These are phyloP conservation scores for Hyposoter dolosus DNA, from an alignment of 2,888 invertebrate genomes.

Conservation along the genomic window DNA sequence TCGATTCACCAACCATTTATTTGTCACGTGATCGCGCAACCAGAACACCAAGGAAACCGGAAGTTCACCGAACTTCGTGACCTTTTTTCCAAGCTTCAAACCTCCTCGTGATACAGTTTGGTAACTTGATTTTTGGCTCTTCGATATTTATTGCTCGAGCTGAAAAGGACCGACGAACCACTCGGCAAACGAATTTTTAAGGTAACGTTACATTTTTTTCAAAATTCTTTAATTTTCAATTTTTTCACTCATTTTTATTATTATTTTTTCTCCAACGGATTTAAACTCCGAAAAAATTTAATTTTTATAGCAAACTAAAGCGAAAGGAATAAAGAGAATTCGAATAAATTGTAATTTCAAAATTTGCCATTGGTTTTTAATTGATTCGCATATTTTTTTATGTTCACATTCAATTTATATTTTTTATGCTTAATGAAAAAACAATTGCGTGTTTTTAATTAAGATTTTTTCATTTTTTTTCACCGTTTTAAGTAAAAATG, in stretches of 20 bases:
- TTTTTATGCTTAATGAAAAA: neutral
- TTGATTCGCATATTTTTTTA: neutral
- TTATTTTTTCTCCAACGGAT: neutral
- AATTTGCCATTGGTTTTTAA: neutral
- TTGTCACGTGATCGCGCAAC: neutral
- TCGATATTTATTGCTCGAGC: neutral
- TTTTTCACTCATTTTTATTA: neutral
- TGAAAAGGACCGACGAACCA: neutral
- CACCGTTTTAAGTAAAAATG: neutral
- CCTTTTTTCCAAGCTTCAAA: neutral
- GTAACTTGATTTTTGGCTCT: neutral
- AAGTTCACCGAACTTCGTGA: neutral
- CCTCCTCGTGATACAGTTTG: constrained; percentile 7
- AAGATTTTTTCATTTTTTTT: neutral
- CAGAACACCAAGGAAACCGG: too few relatives aligned
- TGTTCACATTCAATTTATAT: neutral
- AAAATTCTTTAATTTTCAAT: neutral
- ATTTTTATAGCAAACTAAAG: neutral
- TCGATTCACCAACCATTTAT: neutral
- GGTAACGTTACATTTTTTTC: constrained; percentile 1
- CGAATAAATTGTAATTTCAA: neutral
- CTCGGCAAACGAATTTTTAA: constrained; percentile 5
- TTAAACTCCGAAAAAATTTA: neutral
- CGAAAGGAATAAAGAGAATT: neutral
- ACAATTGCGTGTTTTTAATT: neutral